Percentiles rank a stretch among this genome's conserved stretches.
phyloP scores from a whole-genome alignment of 2,113 vertebrate species.

The Strix uralensis region DNA sequence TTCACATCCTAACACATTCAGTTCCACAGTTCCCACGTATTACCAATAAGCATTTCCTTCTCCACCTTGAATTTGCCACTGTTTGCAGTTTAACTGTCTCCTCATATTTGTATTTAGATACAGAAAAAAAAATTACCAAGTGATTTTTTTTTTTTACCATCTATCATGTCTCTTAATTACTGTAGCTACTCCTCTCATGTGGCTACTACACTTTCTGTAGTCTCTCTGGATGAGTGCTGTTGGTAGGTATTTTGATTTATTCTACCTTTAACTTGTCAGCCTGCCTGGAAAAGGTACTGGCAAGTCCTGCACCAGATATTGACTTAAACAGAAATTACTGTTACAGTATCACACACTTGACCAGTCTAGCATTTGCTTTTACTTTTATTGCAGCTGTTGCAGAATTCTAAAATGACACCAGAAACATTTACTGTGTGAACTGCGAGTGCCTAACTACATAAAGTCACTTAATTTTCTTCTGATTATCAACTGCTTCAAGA shows the following conservation, averaged over 20 bases:
- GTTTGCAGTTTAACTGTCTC: not conserved
- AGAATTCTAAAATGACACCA: not conserved
- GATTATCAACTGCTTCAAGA: not conserved
- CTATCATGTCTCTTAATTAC: not conserved
- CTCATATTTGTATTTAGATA: not conserved
- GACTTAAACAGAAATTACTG: not conserved
- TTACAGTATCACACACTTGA: not conserved
- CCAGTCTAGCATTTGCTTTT: not conserved
- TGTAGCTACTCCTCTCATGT: not conserved
- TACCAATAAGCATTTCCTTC: not conserved
- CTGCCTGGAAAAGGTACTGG: too few relatives aligned
- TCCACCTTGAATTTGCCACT: not conserved
- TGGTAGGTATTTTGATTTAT: not conserved
- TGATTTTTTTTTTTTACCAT: not conserved
- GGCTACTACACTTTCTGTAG: not conserved
- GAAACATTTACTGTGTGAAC: not conserved
- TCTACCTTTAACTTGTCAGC: not conserved
- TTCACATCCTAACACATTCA: not conserved
- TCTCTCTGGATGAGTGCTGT: not conserved
- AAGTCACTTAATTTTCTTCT: not conserved
- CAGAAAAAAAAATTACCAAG: not conserved
- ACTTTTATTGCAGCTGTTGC: not conserved
- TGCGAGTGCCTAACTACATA: accelerated
- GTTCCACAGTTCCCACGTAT: not conserved
- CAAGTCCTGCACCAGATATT: not conserved